Evolutionary conservation across 2,888 invertebrate species (phyloP).

Genomic region (Ypsolopha scabrella): DNA sequence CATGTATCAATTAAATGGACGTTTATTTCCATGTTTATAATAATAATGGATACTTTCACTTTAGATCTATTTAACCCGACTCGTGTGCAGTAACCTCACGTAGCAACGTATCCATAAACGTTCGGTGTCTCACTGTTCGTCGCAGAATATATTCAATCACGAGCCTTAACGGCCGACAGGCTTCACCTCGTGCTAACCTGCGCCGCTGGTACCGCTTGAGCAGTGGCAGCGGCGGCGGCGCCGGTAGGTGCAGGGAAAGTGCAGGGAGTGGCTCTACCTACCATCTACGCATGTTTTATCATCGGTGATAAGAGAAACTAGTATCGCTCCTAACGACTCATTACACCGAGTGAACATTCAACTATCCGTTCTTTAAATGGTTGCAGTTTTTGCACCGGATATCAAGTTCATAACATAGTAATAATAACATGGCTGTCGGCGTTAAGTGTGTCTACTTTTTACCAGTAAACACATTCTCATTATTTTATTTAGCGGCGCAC

Average conservation of each 20-base stretch:
- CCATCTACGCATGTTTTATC: conserved; percentile 59
- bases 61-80: conserved; percentile 32
- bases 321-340: conserved; percentile 42
- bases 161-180: conserved; percentile 34
- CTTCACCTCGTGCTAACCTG: conserved; percentile 39
- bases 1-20: conserved; percentile 7
- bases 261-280: conserved; percentile 44
- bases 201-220: conserved; percentile 12
- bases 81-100: conserved; percentile 44
- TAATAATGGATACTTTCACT: conserved; percentile 32
- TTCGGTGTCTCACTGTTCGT: conserved; percentile 22
- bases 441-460: conserved; percentile 2
- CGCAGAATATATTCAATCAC: conserved; percentile 42
- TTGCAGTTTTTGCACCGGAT: conserved; percentile 16
- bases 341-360: conserved; percentile 29
- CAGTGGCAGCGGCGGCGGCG: background rate
- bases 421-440: conserved; percentile 2
- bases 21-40: conserved; percentile 12
- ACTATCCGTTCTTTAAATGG: conserved; percentile 12
- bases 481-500: background rate
- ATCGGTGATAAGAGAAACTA: conserved; percentile 62
- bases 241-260: conserved; percentile 45
- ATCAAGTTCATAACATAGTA: conserved; percentile 12
- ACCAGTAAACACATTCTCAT: background rate
- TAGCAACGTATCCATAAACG: conserved; percentile 39